These are phyloP conservation scores for Philonicus albiceps DNA, from an alignment of 2,888 invertebrate genomes.

Conservation along the genomic window DNA sequence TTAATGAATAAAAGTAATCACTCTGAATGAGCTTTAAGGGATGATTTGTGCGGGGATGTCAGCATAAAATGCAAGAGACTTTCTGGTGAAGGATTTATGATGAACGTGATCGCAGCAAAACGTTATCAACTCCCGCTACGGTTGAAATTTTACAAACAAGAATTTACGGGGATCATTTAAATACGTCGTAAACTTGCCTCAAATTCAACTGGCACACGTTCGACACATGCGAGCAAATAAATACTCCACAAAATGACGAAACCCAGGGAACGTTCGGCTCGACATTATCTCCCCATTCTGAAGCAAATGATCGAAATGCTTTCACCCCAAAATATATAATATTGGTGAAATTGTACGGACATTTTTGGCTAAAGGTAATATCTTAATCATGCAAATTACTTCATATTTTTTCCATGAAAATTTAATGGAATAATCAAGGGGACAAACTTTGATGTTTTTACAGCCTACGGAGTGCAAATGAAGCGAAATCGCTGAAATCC, in stretches of 20 bases:
- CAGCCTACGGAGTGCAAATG: no score
- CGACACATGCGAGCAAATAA: not conserved
- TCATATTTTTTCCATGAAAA: not conserved
- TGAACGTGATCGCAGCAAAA: not conserved
- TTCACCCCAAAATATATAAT: not conserved
- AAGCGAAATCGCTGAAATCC: not conserved
- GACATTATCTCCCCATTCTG: not conserved
- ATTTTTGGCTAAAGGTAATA: not conserved
- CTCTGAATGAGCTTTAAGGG: not conserved
- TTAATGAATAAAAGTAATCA: not conserved
- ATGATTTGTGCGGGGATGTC: not conserved
- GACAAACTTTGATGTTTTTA: not conserved
- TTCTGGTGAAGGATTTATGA: not conserved
- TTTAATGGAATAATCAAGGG: not conserved
- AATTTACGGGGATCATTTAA: not conserved
- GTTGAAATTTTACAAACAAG: not conserved
- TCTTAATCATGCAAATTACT: not conserved
- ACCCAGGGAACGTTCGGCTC: not conserved
- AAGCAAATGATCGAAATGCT: not conserved
- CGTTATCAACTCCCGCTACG: not conserved
- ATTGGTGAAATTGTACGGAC: not conserved
- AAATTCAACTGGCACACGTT: not conserved
- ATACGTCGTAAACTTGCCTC: not conserved
- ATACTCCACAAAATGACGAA: not conserved
- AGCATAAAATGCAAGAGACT: not conserved